Base-by-base conservation (phyloP, 2,797 vertebrate species). In the Molothrus aeneus region DNA sequence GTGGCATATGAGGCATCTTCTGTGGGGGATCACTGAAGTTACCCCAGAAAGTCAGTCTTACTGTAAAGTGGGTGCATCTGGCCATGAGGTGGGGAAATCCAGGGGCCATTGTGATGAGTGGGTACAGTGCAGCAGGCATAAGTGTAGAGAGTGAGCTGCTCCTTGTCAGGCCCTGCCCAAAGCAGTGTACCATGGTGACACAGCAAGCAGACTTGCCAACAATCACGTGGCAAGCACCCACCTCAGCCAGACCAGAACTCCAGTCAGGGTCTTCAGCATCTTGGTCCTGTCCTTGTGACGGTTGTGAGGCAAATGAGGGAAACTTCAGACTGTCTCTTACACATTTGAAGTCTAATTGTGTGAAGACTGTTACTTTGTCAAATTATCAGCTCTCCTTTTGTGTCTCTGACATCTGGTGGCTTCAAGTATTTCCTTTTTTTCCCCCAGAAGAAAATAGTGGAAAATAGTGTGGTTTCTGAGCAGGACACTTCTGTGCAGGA, bases 401-500 rank as follows among this genome's bases (percentile, higher is more conserved):
- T 47, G 71, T 86, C 10, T 69, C 34, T 89, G 38, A 19, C 1
- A 19, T 29, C 28, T 91, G 69, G 9, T 78, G 20, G 32, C 32
- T 86, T 91, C 9, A 56, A 28, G 22, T 86, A 25, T 61, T 77
- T n/a, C 13, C 2, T 80, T 75, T 90, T 42, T 17, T 80, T 69
- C 2, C 4, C 34, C 17, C 7, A 36, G 54, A 16, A 84, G 21
- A 26, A 66, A 47, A 34, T 9, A n/a, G 78, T 61, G 19, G 80
- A 73, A 80, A 50, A 38, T 0, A 13, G 4, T 77, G 9, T 1
- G 1, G 11, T 43, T 83, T 48, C 50, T 75, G 65, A 90, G 54
- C 22, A 5, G 43, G 57, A 29, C 42, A 40, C 26, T 4, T 5
- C 43, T 1, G 0, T 4, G 0, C 2, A 7, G 43, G 21, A 40